Conservation (phyloP, 30 jellyfish, hydroid and myxozoan genomes). For the Chironex yamaguchii region DNA sequence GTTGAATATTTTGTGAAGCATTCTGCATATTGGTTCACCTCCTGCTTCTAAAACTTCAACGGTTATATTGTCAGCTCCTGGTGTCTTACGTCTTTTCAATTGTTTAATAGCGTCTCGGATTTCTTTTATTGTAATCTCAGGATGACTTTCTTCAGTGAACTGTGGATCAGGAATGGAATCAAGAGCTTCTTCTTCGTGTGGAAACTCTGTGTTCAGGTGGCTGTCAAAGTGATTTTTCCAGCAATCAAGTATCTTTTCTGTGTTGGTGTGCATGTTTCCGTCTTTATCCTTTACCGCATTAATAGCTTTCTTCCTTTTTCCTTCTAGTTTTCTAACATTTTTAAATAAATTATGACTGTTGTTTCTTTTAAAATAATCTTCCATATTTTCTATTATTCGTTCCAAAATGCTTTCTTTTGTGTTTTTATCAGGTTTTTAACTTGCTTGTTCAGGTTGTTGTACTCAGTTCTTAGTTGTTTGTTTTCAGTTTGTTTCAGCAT, state of each 20-base stretch:
- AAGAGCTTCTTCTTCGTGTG: constrained; percentile 21
- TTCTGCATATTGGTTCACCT: constrained; percentile 8
- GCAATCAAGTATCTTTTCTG: constrained; percentile 3
- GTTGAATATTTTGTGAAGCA: constrained; percentile 11
- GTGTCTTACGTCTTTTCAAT: constrained; percentile 11
- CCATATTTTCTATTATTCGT: constrained; percentile 17
- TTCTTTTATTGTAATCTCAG: too few species aligned
- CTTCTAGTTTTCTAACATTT: constrained; percentile 38
- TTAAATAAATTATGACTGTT: constrained; percentile 31
- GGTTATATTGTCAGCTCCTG: constrained; percentile 30
- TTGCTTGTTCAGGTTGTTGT: constrained; percentile 23
- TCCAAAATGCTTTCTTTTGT: too few species aligned
- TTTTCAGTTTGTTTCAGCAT: constrained; percentile 1
- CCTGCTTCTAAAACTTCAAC: constrained; percentile 48
- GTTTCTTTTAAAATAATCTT: constrained; percentile 14
- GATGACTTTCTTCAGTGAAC: background rate
- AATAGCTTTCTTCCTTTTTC: constrained; percentile 1
- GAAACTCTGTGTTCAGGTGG: constrained; percentile 32
- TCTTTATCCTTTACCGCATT: background rate
- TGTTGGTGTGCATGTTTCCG: constrained; percentile 26
- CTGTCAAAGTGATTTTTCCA: constrained; percentile 41
- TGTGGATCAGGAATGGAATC: constrained; percentile 15
- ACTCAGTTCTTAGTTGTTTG: background rate
- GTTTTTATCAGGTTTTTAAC: constrained; percentile 8
- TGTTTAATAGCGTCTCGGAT: background rate